phyloP scores from a whole-genome alignment of 2,113 vertebrate genomes.

The Chaetura pelagica region DNA sequence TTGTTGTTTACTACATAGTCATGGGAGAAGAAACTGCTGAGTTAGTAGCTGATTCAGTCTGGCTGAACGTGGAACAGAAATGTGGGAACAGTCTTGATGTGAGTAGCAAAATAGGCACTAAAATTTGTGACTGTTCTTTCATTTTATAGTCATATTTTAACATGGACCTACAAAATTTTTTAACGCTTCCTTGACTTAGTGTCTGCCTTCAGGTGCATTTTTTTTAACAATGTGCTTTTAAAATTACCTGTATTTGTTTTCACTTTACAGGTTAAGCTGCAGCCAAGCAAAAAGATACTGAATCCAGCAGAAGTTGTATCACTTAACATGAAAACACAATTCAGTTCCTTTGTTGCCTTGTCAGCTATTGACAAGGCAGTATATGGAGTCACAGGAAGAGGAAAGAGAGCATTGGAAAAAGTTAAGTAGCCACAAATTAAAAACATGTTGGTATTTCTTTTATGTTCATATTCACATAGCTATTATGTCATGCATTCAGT shows the following conservation, averaged over 20 bases:
- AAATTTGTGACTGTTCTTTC: background rate
- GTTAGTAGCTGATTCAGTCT: constrained; percentile 90
- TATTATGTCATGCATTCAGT: fast-evolving
- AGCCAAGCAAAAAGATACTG: background rate
- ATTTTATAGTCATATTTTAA: background rate
- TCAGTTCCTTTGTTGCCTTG: constrained; percentile 83
- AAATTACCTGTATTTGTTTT: background rate
- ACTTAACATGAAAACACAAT: constrained; percentile 74
- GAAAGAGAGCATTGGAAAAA: constrained; percentile 75
- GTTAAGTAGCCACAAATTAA: constrained; percentile 59
- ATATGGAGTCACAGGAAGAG: constrained; percentile 74
- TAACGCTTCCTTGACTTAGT: background rate
- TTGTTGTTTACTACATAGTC: constrained; percentile 91
- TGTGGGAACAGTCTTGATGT: constrained; percentile 87
- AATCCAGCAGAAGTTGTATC: constrained; percentile 77
- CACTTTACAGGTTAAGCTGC: constrained; percentile 77
- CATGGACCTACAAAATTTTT: background rate
- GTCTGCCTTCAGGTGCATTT: background rate
- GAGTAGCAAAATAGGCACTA: background rate
- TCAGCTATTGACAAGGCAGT: constrained; percentile 84
- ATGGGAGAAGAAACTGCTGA: constrained; percentile 82
- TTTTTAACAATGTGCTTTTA: background rate
- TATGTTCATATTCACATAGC: background rate
- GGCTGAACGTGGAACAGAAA: constrained; percentile 85
- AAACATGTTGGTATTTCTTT: background rate